Evolutionary conservation across 2,888 invertebrate genomes (phyloP).

Genomic region (Nomada fucata): DNA sequence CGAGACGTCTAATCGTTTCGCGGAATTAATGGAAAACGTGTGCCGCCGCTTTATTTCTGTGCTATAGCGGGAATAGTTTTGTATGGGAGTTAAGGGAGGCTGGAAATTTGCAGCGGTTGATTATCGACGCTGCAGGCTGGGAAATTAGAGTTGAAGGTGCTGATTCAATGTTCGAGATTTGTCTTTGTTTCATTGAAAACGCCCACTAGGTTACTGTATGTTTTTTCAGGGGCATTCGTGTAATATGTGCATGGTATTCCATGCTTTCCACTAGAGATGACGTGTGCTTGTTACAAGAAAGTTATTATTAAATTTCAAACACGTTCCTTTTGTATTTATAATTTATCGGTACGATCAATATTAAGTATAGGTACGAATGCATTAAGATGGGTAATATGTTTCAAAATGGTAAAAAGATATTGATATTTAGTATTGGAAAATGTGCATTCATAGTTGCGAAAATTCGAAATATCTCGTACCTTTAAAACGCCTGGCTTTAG

Average conservation of each 20-base stretch:
- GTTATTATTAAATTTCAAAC: background rate
- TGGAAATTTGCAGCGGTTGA: too few relatives aligned
- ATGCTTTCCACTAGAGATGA: too few relatives aligned
- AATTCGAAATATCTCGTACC: background rate
- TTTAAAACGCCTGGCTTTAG: conserved; percentile 47
- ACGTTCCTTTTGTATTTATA: background rate
- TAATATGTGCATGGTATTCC: too few relatives aligned
- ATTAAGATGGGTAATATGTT: too few relatives aligned
- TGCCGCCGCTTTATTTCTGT: background rate
- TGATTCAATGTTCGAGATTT: too few relatives aligned
- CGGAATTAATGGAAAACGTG: background rate
- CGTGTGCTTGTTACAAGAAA: too few relatives aligned
- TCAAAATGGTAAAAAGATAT: background rate
- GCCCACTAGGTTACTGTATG: too few relatives aligned
- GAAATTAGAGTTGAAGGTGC: background rate
- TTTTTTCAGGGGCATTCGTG: too few relatives aligned
- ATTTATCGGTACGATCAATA: too few relatives aligned
- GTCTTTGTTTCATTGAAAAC: too few relatives aligned
- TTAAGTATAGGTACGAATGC: too few relatives aligned
- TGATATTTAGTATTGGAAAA: background rate
- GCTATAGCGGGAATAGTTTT: background rate
- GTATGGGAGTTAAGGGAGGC: background rate
- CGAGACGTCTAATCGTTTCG: conserved; percentile 8
- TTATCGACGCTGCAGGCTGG: too few relatives aligned
- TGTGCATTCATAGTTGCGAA: background rate